Base-by-base conservation (phyloP, 2,797 vertebrate genomes). In the Thripadectes ignobilis region DNA sequence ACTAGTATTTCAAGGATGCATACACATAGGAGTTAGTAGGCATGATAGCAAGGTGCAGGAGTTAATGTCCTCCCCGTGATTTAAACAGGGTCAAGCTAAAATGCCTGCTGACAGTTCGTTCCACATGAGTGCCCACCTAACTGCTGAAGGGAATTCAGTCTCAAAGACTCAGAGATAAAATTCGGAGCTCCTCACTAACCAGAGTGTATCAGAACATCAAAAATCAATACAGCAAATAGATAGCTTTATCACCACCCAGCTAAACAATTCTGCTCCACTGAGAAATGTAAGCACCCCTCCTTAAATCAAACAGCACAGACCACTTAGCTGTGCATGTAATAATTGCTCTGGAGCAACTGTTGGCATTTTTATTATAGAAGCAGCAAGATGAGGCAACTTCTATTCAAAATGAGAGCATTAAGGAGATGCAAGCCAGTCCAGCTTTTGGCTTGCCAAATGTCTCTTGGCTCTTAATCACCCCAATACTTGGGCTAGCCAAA, bases 361-460 rank as follows among this genome's bases (percentile, higher is more conserved):
- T 82, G 76, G 61, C 74, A 73, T 72, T 89, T 88, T 78, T 92
- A 76, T 94, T 76, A 81, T 7, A 93, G 68, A 93, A 95, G 55
- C 58, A 77, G 34, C 46, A 88, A 86, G 49, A 91, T 76, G 22
- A 77, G 30, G 62, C 65, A 95, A 87, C 69, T 86, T 92, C 39
- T 41, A 38, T 74, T 92, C 77, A 92, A 94, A 94, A 85, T 71
- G 49, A 85, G 62, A 93, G 52, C 54, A 68, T 59, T 84, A 74
- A 66, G 16, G 43, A 93, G 59, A 66, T 62, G 41, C 55, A 91
- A 95, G 83, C 68, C 59, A 91, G 79, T 76, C 65, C 66, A 95
- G 52, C 38, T 79, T 88, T 82, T 62, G 22, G 58, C 22, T 92
- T 94, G 86, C 74, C 79, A 92, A 67, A 65, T 51, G 57, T 38